Conservation (phyloP, 2,888 invertebrate species). For the Brachypalpus laphriformis region DNA sequence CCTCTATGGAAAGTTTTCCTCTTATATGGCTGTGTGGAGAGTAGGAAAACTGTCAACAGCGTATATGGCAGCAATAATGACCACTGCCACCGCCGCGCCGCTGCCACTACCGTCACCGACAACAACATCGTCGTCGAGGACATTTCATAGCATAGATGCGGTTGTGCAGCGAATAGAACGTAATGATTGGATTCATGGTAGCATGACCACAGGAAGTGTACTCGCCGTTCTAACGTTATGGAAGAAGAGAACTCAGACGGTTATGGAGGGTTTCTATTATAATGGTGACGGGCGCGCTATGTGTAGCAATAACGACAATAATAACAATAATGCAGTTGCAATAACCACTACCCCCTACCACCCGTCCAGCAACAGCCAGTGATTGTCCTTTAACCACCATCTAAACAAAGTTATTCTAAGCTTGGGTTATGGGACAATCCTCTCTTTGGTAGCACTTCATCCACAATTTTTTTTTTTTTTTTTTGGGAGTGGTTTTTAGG, state of each 20-base stretch:
- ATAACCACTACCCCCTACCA: conserved; percentile 26
- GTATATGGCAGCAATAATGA: conserved; percentile 57
- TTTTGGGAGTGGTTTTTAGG: conserved; percentile 30
- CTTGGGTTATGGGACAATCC: conserved; percentile 20
- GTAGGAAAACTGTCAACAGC: conserved; percentile 52
- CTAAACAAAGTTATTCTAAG: conserved; percentile 50
- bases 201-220: conserved; percentile 67
- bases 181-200: conserved; percentile 64
- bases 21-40: background rate
- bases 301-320: conserved; percentile 54
- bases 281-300: conserved; percentile 22
- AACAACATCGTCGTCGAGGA: conserved; percentile 18
- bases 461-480: conserved; percentile 23
- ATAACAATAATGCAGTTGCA: conserved; percentile 66
- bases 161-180: conserved; percentile 47
- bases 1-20: background rate
- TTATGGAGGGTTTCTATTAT: conserved; percentile 18
- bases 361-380: background rate
- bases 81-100: conserved; percentile 5
- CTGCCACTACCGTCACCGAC: background rate
- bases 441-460: conserved; percentile 25
- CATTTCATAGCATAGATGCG: conserved; percentile 3
- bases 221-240: conserved; percentile 36
- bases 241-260: background rate
- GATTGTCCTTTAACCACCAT: conserved; percentile 34